Percentiles rank a stretch among this genome's conserved stretches.
Conservation (phyloP, 2,888 invertebrate genomes). For the Leucoptera coffeella region DNA sequence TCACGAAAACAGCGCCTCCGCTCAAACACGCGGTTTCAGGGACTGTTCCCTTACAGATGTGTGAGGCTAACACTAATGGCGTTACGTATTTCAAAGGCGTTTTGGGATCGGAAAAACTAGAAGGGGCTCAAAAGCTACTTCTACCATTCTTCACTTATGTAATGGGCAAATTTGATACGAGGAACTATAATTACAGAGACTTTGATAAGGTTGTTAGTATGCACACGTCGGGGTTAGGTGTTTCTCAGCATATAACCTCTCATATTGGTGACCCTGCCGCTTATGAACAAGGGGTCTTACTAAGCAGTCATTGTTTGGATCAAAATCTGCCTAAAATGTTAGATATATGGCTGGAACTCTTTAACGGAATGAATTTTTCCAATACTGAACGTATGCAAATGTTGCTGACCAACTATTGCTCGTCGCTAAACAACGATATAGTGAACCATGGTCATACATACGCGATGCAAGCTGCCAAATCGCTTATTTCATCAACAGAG, state of each 20-base stretch:
- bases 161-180: constrained; percentile 80
- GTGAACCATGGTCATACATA: constrained; percentile 75
- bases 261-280: constrained; percentile 61
- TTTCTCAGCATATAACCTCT: constrained; percentile 65
- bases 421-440: constrained; percentile 72
- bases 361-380: constrained; percentile 60
- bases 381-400: constrained; percentile 73
- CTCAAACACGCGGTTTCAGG: constrained; percentile 40
- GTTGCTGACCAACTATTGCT: constrained; percentile 71
- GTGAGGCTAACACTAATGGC: constrained; percentile 84
- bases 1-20: constrained; percentile 54
- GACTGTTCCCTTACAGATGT: constrained; percentile 67
- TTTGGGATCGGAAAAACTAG: constrained; percentile 62
- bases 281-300: constrained; percentile 67
- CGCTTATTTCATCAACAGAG: constrained; percentile 66
- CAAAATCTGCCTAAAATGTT: constrained; percentile 77
- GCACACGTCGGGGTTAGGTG: constrained; percentile 64
- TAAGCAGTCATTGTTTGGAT: constrained; percentile 76
- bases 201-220: constrained; percentile 73
- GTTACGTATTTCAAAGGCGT: constrained; percentile 80
- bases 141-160: constrained; percentile 79
- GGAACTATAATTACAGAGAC: constrained; percentile 67
- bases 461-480: constrained; percentile 78
- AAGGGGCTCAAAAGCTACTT: constrained; percentile 60
- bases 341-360: constrained; percentile 71